Evolutionary conservation across 1,140 invertebrate species (phyloP), one percentile per base, ranked within the genome.

Genomic region (Drosophila athabasca): DNA sequence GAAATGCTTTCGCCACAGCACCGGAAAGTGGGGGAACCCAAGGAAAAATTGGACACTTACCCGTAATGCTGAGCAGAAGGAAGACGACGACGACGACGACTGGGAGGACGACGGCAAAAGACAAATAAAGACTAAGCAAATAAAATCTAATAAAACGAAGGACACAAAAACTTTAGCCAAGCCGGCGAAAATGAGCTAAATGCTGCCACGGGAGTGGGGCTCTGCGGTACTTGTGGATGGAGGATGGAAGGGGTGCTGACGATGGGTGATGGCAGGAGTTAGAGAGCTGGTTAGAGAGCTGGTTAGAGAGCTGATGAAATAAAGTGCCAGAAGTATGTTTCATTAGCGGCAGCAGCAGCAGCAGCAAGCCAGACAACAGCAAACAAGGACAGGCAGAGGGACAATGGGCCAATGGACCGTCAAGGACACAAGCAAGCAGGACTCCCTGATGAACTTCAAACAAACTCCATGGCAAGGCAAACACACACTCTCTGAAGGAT

Each of bases 91-190:
- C 41, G 17, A 53, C 55, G 53, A 59, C 55, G 41, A 58, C 24
- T 3, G 2, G 2, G 5, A 24, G 2, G 24, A 24, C 69, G 74
- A 57, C 54, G 74, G 57, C 66, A 72, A 48, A 88, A 79, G 79
- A 88, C 83, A 88, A 88, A 88, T 88, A 88, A 88, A 70, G 76
- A 81, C 83, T 88, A 83, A 83, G 72, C 84, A 88, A 88, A 88
- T 88, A 88, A 88, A 88, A 88, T 88, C 79, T 87, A 87, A 87
- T 87, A 87, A 87, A 87, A 87, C 53, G 49, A 57, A 83, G 51
- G 79, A 76, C 79, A 82, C 62, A 78, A 87, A 87, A 68, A 79
- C 75, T 65, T 62, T 48, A 79, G 80, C 61, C 64, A 61, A 76
- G 29, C 53, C 57, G 64, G 62, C 62, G 51, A 76, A 82, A 89